phyloP scores from a whole-genome alignment of 2,113 vertebrate species.

The Trochalopteron elliotii region DNA sequence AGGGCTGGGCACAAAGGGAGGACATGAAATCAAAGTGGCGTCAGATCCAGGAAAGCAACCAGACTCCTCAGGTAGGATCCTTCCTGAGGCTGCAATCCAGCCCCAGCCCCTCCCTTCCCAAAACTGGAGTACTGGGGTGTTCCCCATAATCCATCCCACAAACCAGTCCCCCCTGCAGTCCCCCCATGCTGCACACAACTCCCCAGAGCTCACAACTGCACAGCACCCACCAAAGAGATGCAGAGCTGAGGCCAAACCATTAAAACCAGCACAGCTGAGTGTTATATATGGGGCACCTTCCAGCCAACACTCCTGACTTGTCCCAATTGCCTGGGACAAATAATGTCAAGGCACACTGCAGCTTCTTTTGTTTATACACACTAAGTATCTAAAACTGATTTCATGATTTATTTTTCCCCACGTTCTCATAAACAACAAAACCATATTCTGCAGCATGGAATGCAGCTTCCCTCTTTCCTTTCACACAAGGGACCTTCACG shows the following conservation, averaged over 20 bases:
- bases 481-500: slow-evolving; percentile 29
- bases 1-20: not conserved
- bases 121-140: not conserved
- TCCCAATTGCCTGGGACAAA: slow-evolving; percentile 52
- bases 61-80: not conserved
- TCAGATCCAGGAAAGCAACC: not conserved
- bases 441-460: slow-evolving; percentile 48
- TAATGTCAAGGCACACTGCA: slow-evolving; percentile 32
- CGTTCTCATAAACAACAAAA: slow-evolving; percentile 27
- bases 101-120: not conserved
- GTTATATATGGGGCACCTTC: slow-evolving; percentile 7
- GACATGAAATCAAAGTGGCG: fast-evolving
- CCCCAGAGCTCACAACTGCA: not conserved
- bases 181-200: fast-evolving
- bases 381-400: slow-evolving; percentile 57
- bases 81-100: not conserved
- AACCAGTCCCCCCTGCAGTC: no score
- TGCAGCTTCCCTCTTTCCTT: not conserved
- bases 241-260: not conserved
- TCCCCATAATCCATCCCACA: not conserved
- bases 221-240: fast-evolving
- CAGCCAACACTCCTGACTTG: not conserved
- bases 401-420: slow-evolving; percentile 60
- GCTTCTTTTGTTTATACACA: slow-evolving; percentile 71
- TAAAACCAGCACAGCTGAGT: fast-evolving